Base-by-base conservation (phyloP, 2,797 vertebrate genomes). In the Ctenosaura bakeri region DNA sequence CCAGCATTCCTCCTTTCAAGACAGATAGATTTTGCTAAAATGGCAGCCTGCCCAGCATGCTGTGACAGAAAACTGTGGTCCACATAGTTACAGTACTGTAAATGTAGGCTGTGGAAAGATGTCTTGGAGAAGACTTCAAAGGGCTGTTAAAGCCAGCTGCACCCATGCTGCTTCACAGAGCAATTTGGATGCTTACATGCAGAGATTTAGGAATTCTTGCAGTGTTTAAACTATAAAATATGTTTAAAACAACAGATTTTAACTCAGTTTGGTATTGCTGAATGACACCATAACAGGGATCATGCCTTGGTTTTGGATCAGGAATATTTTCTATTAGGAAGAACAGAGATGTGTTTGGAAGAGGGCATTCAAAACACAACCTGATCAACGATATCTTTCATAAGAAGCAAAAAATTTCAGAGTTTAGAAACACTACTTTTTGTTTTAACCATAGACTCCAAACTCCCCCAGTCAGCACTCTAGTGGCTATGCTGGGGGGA, bases 241-340 rank as follows among this genome's bases (percentile, higher is more conserved):
- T 88, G 92, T 92, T 96, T 92, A 93, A 96, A 97, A 96, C 95
- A 86, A 92, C 90, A 96, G 54, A 88, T 93, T 94, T 95, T 90
- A 94, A 94, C 94, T 94, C 95, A 95, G 92, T 91, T 93, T 89
- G 87, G 76, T 83, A 82, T 87, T 91, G 88, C 93, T 93, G 92
- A 46, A 73, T 93, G 89, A 88, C 79, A 92, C 83, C 77, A 86
- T 42, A 42, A 87, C 71, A 77, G 80, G 29, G 64, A 91, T 90
- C 87, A 71, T 52, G 92, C 87, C 81, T 62, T 92, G 86, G 71
- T 90, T 54, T 92, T 88, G 90, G 92, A 91, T 85, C 52, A 71
- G 94, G 91, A 95, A 90, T 38, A 4, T 32, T 81, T 88, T 18
- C 80, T 87, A 89, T 73, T 91, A 76, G 46, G 77, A 66, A 35